Conservation (phyloP, 2,888 invertebrate genomes). For the Standfussiana lucernea region DNA sequence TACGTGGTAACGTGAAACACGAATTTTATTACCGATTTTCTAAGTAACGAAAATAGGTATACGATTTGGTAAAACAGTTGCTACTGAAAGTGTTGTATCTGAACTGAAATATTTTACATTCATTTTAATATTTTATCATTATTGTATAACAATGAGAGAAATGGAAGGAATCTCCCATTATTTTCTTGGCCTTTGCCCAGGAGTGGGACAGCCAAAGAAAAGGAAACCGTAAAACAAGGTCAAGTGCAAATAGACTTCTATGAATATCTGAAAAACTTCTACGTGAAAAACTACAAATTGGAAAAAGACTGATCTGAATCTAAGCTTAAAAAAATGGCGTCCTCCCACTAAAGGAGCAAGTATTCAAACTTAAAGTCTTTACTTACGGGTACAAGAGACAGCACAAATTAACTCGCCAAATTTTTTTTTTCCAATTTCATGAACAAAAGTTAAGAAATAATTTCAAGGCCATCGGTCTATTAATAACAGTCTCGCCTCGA, state of each 20-base stretch:
- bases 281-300: not conserved
- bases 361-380: not conserved
- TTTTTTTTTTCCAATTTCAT: not conserved
- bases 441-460: not conserved
- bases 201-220: not conserved
- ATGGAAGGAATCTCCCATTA: not conserved
- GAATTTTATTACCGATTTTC: not conserved
- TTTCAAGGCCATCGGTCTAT: conserved; percentile 7
- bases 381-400: not conserved
- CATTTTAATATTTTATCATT: not conserved
- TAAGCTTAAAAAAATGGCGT: not conserved
- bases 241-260: not conserved
- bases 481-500: conserved; percentile 9
- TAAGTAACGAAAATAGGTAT: not conserved
- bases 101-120: not conserved
- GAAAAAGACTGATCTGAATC: not conserved
- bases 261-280: not conserved
- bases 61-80: not conserved
- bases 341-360: not conserved
- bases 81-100: not conserved
- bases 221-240: not conserved
- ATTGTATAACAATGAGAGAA: not conserved
- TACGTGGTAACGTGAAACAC: not conserved
- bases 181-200: not conserved
- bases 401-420: not conserved